Evolutionary conservation across 2,888 invertebrate species (phyloP), one percentile per base, ranked within the genome.

Genomic region (Polymixis flavicincta): DNA sequence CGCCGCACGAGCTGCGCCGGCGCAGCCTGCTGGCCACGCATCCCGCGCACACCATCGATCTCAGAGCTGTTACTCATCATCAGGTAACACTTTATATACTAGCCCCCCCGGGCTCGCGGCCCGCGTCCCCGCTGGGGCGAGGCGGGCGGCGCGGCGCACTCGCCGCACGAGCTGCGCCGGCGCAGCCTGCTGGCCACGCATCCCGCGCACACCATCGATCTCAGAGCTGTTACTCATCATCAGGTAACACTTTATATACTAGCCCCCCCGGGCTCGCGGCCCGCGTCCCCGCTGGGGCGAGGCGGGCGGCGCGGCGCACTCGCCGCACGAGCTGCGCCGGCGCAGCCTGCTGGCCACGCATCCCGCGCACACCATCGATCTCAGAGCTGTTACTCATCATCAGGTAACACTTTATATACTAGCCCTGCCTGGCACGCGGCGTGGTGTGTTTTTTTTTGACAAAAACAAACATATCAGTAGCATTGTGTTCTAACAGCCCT

Each of bases 11-110:
- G 89, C 97, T 97, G 90, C 97, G 99, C 52, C 97, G 97, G 68
- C 97, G 97, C 89, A 97, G 97, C 90, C 96, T 98, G 54, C 97
- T 97, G 70, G 96, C 97, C 66, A 95, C 97, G 71, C 99, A 99
- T 95, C 98, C 98, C 52, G 98, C 99, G 32, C 98, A 98, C 91
- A 97, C 97, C 71, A 97, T 98, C 61, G 98, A 98, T 77, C 96
- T 99, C 69, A 97, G 97, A 84, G 97, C 97, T 86, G 98, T 97
- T 89, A 96, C 98, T 61, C 97, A 97, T 88, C 97, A 97, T 88
- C 98, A 98, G 97, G 97, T 98, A 42, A 57, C 28, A 13, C 42
- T 45, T 9, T 45, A 13, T n/a, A n/a, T 96, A 4, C 89, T 96
- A 37, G 93, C 95, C 7, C 92, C 92, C 11, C 92, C 93, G 17